These are phyloP conservation scores for Margaritifera margaritifera DNA, from an alignment of 2,888 invertebrate species.

Conservation along the genomic window DNA sequence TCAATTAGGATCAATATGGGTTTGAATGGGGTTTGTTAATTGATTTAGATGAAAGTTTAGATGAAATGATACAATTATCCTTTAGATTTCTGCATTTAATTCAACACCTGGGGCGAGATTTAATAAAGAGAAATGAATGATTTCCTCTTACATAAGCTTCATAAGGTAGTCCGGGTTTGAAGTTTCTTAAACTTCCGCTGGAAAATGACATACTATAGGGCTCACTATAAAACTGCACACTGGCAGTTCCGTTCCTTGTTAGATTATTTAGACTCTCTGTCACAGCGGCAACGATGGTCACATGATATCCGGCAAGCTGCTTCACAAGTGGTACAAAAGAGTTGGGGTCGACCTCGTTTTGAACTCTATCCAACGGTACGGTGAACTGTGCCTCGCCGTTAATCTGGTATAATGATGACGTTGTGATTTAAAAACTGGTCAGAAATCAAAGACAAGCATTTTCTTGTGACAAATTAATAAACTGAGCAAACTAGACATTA, in stretches of 20 bases:
- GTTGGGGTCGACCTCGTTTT: constrained; percentile 25
- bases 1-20: too few species aligned
- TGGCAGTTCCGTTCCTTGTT: constrained; percentile 84
- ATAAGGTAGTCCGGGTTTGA: constrained; percentile 90
- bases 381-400: constrained; percentile 52
- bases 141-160: constrained; percentile 82
- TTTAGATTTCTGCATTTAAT: too few species aligned
- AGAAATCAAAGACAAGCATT: too few species aligned
- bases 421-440: too few species aligned
- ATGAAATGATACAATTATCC: too few species aligned
- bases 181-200: constrained; percentile 85
- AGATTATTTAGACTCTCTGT: constrained; percentile 91
- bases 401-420: constrained; percentile 28
- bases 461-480: too few species aligned
- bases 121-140: too few species aligned
- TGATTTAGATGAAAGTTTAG: too few species aligned
- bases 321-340: constrained; percentile 26
- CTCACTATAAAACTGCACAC: constrained; percentile 84
- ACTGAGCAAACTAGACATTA: too few species aligned
- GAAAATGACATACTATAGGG: constrained; percentile 85
- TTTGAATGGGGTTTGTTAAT: too few species aligned
- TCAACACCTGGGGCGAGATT: too few species aligned
- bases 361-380: constrained; percentile 39
- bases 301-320: constrained; percentile 13
- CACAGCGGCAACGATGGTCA: constrained; percentile 82